A percentile compares a stretch with the other conserved stretches of the same genome.
These are phyloP conservation scores for Buteo buteo DNA, from an alignment of 2,113 vertebrate genomes.

Conservation along the genomic window DNA sequence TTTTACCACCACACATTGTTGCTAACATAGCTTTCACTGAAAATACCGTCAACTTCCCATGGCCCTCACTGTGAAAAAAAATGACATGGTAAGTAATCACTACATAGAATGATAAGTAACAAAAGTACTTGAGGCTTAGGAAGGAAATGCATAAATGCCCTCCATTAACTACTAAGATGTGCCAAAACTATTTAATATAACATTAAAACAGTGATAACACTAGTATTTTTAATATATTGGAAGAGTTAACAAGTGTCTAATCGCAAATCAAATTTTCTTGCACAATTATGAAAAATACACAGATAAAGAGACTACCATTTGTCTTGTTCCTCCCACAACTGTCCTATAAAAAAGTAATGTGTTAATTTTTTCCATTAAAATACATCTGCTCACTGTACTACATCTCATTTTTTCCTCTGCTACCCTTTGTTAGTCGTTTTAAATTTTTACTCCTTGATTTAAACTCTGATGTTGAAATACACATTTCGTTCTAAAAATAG, in stretches of 20 bases:
- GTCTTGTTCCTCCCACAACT: not conserved
- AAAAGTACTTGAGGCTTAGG: not conserved
- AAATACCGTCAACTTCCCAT: constrained; percentile 96
- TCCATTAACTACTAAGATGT: too few relatives aligned
- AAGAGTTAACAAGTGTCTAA: not conserved
- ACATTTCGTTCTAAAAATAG: not conserved
- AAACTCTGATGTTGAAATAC: not conserved
- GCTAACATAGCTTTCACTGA: constrained; percentile 97
- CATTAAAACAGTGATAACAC: not conserved
- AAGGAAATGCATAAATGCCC: not conserved
- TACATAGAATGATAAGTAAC: not conserved
- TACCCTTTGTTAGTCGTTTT: not conserved
- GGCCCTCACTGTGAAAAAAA: constrained; percentile 85
- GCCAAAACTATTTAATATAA: not conserved
- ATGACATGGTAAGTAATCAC: not conserved
- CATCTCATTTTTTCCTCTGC: not conserved
- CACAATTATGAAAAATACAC: not conserved
- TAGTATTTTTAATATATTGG: not conserved
- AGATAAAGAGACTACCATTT: not conserved
- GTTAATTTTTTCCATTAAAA: not conserved
- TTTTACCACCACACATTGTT: constrained; percentile 96
- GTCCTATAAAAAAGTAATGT: accelerated
- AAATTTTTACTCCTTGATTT: not conserved
- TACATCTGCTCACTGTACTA: not conserved
- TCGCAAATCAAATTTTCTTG: not conserved